phyloP scores from a whole-genome alignment of 1,140 invertebrate species.

The Trachelipus rathkii region DNA sequence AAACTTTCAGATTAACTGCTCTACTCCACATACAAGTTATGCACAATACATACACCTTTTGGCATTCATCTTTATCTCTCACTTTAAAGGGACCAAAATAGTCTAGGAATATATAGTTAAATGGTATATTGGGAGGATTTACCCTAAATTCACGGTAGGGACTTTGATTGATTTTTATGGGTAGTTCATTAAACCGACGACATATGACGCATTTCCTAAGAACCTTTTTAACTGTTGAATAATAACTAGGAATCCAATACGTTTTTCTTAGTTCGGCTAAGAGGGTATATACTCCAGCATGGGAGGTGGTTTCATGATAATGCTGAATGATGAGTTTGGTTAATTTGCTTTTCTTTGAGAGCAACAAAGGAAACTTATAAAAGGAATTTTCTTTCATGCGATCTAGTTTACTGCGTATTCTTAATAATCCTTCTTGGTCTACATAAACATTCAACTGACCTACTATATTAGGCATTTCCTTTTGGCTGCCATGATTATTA shows the following conservation, averaged over 20 bases:
- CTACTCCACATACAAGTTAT: conserved; percentile 22
- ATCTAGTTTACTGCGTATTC: neutral
- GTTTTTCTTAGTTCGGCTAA: neutral
- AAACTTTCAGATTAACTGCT: conserved; percentile 17
- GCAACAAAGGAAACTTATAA: conserved; percentile 2
- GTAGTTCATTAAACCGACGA: conserved; percentile 4
- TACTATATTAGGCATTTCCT: neutral
- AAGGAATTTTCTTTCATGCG: neutral
- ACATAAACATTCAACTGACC: neutral
- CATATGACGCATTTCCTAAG: neutral
- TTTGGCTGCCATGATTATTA: neutral
- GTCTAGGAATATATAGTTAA: neutral
- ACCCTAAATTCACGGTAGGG: neutral
- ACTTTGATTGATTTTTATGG: conserved; percentile 14
- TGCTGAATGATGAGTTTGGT: neutral
- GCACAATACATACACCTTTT: neutral
- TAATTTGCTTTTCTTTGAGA: neutral
- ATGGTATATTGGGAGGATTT: neutral
- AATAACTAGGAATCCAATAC: neutral
- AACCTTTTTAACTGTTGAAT: neutral
- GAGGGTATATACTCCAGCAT: neutral
- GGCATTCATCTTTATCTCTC: neutral
- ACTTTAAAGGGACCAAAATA: neutral
- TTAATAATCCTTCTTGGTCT: neutral
- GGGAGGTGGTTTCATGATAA: neutral